These are phyloP conservation scores for Hippocampus zosterae DNA, from an alignment of 2,113 vertebrate genomes.

Conservation along the genomic window DNA sequence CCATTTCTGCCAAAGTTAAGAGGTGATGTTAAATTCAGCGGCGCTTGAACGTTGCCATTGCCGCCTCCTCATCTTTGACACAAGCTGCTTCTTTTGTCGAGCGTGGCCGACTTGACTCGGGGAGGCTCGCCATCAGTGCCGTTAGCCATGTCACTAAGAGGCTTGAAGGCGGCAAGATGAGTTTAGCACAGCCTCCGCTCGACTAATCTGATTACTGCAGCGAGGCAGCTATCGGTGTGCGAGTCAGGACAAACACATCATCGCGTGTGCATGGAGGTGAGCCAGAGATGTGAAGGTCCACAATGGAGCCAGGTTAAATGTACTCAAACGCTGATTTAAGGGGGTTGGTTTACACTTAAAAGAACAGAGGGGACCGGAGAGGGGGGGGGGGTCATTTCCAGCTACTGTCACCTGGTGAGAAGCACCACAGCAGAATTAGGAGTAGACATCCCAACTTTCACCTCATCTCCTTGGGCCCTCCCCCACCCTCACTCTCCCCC, in stretches of 20 bases:
- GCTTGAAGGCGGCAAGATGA: constrained; percentile 65
- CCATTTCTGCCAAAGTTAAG: neutral
- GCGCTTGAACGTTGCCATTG: neutral
- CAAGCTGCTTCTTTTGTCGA: constrained; percentile 17
- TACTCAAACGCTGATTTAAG: neutral
- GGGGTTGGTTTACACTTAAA: neutral
- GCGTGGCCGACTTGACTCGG: constrained; percentile 56
- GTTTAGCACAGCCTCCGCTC: constrained; percentile 67
- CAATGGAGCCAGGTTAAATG: neutral
- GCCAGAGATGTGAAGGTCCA: neutral
- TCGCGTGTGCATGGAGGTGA: constrained; percentile 3
- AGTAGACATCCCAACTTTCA: constrained; percentile 39
- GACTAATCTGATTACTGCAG: constrained; percentile 73
- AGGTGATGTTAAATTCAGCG: neutral
- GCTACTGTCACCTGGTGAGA: constrained; percentile 21
- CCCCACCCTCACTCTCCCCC: constrained; percentile 32
- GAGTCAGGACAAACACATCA: constrained; percentile 28
- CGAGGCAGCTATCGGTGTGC: constrained; percentile 45
- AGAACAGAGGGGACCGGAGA: too few relatives aligned
- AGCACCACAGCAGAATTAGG: constrained; percentile 15
- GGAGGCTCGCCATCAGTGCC: constrained; percentile 51
- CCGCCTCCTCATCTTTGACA: constrained; percentile 4
- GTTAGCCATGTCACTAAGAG: constrained; percentile 62
- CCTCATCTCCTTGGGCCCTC: constrained; percentile 29
- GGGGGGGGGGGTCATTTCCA: constrained; percentile 13